A percentile compares a stretch with the other conserved stretches of the same genome.
Conservation (phyloP, 2,797 vertebrate species). For the Gephyroberyx darwinii region DNA sequence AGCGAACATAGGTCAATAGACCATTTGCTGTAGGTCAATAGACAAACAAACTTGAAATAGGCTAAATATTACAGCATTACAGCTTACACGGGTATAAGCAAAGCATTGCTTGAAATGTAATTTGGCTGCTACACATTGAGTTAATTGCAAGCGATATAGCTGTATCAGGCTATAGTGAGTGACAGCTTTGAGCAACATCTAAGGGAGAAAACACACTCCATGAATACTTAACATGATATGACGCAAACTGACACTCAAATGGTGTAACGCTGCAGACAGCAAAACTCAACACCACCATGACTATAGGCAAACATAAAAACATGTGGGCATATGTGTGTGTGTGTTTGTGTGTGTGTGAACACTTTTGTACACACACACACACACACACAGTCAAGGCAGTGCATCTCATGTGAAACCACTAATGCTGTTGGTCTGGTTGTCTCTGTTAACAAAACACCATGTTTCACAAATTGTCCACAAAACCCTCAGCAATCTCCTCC, state of each 20-base stretch:
- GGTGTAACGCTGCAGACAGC: conserved; percentile 52
- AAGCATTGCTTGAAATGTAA: conserved; percentile 38
- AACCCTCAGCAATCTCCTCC: conserved; percentile 26
- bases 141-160: conserved; percentile 37
- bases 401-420: conserved; percentile 26
- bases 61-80: not conserved
- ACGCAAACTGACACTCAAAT: conserved; percentile 66
- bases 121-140: conserved; percentile 25
- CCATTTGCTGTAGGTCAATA: too few relatives aligned
- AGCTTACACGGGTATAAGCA: not conserved
- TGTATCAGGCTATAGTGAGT: conserved; percentile 35
- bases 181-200: conserved; percentile 56
- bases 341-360: not conserved
- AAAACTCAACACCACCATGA: conserved; percentile 41
- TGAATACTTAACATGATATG: conserved; percentile 68
- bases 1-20: not conserved
- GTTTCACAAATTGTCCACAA: conserved; percentile 41
- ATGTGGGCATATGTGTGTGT: not conserved
- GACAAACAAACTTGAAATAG: not conserved
- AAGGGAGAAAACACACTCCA: conserved; percentile 31
- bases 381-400: conserved; percentile 4
- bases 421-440: conserved; percentile 18
- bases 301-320: conserved; percentile 37
- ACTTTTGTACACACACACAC: not conserved
- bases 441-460: not conserved